Base-by-base conservation (phyloP, 1,140 invertebrate species). In the Penaeus vannamei region DNA sequence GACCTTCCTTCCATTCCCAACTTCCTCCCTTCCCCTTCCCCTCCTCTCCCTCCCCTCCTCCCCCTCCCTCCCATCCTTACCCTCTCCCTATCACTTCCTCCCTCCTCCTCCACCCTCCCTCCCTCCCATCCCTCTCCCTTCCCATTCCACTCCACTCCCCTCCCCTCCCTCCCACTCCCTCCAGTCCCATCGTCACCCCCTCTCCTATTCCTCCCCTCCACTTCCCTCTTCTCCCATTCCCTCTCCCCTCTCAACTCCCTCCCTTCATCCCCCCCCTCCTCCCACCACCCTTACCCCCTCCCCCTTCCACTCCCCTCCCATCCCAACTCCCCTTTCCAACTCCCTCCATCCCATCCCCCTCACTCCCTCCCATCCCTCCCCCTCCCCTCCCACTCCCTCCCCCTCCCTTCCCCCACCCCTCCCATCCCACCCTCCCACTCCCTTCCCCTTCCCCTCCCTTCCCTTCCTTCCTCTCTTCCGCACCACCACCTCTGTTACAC, bases 401-500 rank as follows among this genome's bases (percentile, higher is more conserved):
- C 26, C 46, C 60, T 53, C 46, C 10, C 60, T 59, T 59, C 46
- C 53, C 53, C 1, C 5, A 19, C n/a, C 60, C 60, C 79, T 5
- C 79, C n/a, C 14, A 60, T 36, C 64, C 82, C 36, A n/a, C 23
- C 4, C 29, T 36, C 59, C 42, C 61, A n/a, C 62, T 36, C 62
- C 4, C 62, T 23, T 32, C 59, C 82, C 26, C 62, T 36, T 29
- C 29, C 10, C 22, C 23, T 61, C 23, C 64, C 19, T 17, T 36
- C 29, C 82, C 66, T 32, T 19, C 59, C 61, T n/a, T 61, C 64
- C 82, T 61, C 61, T 32, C 60, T n/a, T 23, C 81, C 32, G 62
- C 82, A 62, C 82, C 61, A 29, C 82, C 82, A 66, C 82, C 81
- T 84, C n/a, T 66, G 82, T 66, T 66, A 66, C 82, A 62, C 59